Evolutionary conservation across 2,797 vertebrate species (phyloP).

Genomic region (Amblyopsis hoosieri): DNA sequence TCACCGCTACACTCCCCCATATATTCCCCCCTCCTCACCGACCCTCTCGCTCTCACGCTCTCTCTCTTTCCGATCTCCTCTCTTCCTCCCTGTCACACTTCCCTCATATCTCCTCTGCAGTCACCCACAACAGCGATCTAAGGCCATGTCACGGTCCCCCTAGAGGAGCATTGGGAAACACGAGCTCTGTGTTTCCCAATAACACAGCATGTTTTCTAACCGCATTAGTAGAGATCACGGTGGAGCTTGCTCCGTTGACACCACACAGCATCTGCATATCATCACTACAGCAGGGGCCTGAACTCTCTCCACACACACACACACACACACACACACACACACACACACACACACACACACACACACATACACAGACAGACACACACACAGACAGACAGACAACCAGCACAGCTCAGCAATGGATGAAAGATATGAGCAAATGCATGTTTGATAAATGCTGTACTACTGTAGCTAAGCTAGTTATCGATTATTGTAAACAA

Average conservation of each 20-base stretch:
- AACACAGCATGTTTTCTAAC: slow-evolving; percentile 52
- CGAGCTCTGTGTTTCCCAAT: slow-evolving; percentile 37
- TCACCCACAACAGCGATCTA: slow-evolving; percentile 50
- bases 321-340: slow-evolving; percentile 5
- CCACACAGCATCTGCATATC: slow-evolving; percentile 44
- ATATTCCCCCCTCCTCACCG: slow-evolving; percentile 3
- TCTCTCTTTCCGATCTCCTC: slow-evolving; percentile 2
- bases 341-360: slow-evolving; percentile 8
- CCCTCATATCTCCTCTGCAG: not conserved
- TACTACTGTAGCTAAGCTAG: not conserved
- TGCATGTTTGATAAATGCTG: slow-evolving; percentile 26
- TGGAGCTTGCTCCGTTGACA: slow-evolving; percentile 41
- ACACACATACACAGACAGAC: slow-evolving; percentile 1
- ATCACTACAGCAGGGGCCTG: slow-evolving; percentile 34
- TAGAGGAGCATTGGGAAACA: slow-evolving; percentile 58
- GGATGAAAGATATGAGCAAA: slow-evolving; percentile 4
- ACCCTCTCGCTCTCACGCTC: not conserved
- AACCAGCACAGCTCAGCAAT: slow-evolving; percentile 8
- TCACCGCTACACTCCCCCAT: slow-evolving; percentile 25
- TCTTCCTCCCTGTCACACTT: not conserved
- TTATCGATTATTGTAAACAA: not conserved
- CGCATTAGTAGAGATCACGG: slow-evolving; percentile 49
- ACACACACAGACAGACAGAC: not conserved
- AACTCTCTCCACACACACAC: slow-evolving; percentile 24
- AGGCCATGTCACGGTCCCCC: slow-evolving; percentile 51